Evolutionary conservation across 1,140 invertebrate species (phyloP).

Genomic region (Drosophila yakuba): DNA sequence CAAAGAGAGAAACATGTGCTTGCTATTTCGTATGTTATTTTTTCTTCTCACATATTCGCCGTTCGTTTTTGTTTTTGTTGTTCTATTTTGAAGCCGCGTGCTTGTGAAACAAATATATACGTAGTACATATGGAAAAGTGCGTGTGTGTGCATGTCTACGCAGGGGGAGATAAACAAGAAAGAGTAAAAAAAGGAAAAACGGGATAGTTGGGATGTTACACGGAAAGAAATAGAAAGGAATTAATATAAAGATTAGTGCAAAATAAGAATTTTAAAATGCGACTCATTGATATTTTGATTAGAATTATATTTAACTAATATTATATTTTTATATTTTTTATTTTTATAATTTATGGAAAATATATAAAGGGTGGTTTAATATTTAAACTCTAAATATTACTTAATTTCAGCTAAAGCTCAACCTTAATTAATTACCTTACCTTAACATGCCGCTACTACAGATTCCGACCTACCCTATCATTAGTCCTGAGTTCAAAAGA

Average conservation of each 20-base stretch:
- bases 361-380: too few species aligned
- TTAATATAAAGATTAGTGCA: not conserved
- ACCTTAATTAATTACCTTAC: too few species aligned
- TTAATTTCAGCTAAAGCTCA: too few species aligned
- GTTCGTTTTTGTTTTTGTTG: slow-evolving; percentile 1
- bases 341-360: too few species aligned
- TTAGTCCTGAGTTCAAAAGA: not conserved
- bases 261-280: not conserved
- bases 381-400: too few species aligned
- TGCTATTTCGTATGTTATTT: slow-evolving; percentile 12
- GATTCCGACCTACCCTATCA: slow-evolving; percentile 1
- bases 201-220: not conserved
- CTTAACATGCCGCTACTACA: too few species aligned
- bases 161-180: slow-evolving; percentile 27
- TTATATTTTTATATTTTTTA: too few species aligned
- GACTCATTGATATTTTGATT: too few species aligned
- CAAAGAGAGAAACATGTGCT: slow-evolving; percentile 25
- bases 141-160: not conserved
- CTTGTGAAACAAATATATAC: slow-evolving; percentile 10
- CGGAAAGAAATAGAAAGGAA: not conserved
- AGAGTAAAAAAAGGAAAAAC: slow-evolving; percentile 17
- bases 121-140: not conserved
- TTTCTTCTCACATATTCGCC: slow-evolving; percentile 1
- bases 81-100: slow-evolving; percentile 15
- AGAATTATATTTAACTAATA: too few species aligned